Evolutionary conservation across 2,113 vertebrate species (phyloP).

Genomic region (Bagarius yarrelli): DNA sequence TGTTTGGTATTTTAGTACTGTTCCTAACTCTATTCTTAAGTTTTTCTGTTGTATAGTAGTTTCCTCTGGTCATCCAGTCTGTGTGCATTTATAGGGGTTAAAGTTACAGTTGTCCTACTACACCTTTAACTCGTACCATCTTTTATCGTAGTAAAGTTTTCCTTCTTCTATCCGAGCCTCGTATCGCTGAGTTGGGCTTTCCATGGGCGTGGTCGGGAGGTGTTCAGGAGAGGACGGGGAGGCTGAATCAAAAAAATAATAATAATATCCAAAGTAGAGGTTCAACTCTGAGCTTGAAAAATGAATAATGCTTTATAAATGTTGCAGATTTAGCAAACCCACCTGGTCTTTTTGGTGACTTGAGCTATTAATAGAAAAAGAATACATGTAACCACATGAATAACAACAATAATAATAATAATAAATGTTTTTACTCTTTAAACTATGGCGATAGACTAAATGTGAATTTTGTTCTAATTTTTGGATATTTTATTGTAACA

Average conservation of each 20-base stretch:
- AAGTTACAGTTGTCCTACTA: too few species aligned
- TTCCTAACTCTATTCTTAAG: too few species aligned
- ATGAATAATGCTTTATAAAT: not conserved
- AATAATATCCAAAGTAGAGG: too few species aligned
- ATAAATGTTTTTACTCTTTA: not conserved
- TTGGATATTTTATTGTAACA: not conserved
- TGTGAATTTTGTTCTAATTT: too few species aligned
- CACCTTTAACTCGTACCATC: constrained; percentile 77
- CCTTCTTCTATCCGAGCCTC: constrained; percentile 97
- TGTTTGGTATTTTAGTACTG: too few species aligned
- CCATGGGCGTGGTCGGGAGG: constrained; percentile 83
- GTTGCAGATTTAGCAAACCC: constrained; percentile 51
- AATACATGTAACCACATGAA: constrained; percentile 10
- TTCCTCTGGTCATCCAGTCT: too few species aligned
- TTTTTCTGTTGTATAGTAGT: too few species aligned
- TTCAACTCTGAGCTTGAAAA: not conserved
- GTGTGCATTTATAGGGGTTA: too few species aligned
- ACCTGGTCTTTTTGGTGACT: constrained; percentile 98
- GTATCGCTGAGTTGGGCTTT: constrained; percentile 86
- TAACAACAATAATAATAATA: not conserved
- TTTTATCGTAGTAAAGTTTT: constrained; percentile 96
- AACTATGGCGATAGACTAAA: not conserved
- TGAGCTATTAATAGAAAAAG: constrained; percentile 75
- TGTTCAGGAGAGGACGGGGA: constrained; percentile 93
- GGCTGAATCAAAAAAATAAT: constrained; percentile 65